A percentile compares a stretch with the other conserved stretches of the same genome.
Conservation (phyloP, 2,797 vertebrate species). For the Podarcis siculus region DNA sequence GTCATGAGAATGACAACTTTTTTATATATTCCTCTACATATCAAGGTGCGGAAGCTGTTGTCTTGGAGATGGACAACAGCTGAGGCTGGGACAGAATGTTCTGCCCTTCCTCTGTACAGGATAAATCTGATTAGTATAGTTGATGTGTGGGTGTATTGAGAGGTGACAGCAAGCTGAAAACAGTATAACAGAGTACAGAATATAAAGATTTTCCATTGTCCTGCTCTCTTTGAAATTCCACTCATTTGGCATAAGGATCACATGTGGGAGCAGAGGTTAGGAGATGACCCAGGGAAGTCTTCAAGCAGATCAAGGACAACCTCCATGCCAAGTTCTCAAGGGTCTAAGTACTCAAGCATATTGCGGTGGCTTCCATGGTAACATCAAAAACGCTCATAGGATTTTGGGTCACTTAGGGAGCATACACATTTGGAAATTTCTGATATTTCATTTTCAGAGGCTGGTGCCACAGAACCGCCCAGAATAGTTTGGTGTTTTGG, state of each 20-base stretch:
- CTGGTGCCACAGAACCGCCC: too few species aligned
- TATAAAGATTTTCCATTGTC: constrained; percentile 64
- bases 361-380: background rate
- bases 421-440: background rate
- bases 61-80: constrained; percentile 39
- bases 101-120: constrained; percentile 25
- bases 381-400: background rate
- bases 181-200: constrained; percentile 55
- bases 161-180: constrained; percentile 61
- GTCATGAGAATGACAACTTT: constrained; percentile 53
- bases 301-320: background rate
- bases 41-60: constrained; percentile 37
- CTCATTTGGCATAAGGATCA: background rate
- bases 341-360: background rate
- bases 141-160: background rate
- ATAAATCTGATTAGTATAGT: constrained; percentile 52
- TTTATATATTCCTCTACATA: constrained; percentile 51
- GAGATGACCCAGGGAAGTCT: background rate
- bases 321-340: background rate
- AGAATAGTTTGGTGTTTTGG: background rate
- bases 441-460: background rate
- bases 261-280: too few species aligned
- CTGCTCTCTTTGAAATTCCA: constrained; percentile 61
- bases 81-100: constrained; percentile 2
- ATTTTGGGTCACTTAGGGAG: background rate